Evolutionary conservation across 1,140 invertebrate species (phyloP).

Genomic region (Trichonephila clavipes): DNA sequence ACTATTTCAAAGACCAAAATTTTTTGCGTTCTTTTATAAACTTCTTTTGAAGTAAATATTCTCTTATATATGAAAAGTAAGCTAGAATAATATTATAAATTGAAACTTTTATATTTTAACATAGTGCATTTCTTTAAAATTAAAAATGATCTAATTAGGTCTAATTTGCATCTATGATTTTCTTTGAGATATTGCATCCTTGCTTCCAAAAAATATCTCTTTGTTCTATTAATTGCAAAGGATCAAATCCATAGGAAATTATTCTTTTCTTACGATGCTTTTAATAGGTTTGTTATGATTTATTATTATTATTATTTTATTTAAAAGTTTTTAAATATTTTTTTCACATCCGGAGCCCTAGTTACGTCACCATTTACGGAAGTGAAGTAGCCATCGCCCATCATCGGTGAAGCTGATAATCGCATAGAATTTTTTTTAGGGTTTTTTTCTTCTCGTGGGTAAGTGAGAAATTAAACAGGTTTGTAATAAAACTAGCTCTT

Average conservation of each 20-base stretch:
- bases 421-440: conserved; percentile 72
- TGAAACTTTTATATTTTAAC: too few species aligned
- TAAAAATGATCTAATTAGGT: not conserved
- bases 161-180: not conserved
- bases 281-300: not conserved
- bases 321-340: conserved; percentile 40
- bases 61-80: too few species aligned
- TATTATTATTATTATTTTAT: not conserved
- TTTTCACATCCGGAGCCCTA: conserved; percentile 67
- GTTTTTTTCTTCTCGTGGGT: conserved; percentile 75
- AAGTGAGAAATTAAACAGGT: conserved; percentile 61
- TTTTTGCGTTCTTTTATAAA: too few species aligned
- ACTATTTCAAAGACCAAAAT: too few species aligned
- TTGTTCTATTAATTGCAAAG: not conserved
- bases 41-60: too few species aligned
- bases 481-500: conserved; percentile 45
- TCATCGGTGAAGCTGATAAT: conserved; percentile 75
- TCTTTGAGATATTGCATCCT: not conserved
- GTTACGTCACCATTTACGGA: conserved; percentile 77
- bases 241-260: not conserved
- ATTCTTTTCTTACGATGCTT: not conserved
- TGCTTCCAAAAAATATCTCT: not conserved
- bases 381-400: conserved; percentile 77
- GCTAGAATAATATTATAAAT: too few species aligned
- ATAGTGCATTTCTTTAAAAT: not conserved